Conservation (phyloP, 2,888 invertebrate species). For the Trissolcus japonicus region DNA sequence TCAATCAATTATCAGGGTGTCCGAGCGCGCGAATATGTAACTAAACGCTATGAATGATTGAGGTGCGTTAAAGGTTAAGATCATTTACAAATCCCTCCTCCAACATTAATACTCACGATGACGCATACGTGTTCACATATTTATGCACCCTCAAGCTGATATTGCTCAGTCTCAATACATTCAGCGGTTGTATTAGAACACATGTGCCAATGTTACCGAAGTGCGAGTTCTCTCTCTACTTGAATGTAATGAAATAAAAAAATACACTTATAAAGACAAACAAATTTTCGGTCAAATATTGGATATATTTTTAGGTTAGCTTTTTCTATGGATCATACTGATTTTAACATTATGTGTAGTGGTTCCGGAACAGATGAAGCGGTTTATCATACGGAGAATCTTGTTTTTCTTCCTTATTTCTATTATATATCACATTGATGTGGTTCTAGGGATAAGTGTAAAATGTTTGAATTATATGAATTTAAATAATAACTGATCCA, state of each 20-base stretch:
- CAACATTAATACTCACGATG: constrained; percentile 68
- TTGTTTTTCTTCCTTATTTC: constrained; percentile 5
- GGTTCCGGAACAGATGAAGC: constrained; percentile 11
- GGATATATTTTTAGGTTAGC: constrained; percentile 28
- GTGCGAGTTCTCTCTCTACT: constrained; percentile 30
- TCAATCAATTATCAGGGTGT: constrained; percentile 37
- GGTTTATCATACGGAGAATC: constrained; percentile 12
- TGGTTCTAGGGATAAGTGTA: no score
- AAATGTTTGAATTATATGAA: no score
- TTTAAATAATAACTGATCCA: no score
- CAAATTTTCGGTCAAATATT: constrained; percentile 28
- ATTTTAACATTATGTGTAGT: constrained; percentile 25
- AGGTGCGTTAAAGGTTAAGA: constrained; percentile 66
- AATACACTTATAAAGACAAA: constrained; percentile 42
- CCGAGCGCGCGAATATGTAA: constrained; percentile 57
- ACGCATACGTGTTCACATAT: constrained; percentile 72
- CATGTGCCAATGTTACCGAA: constrained; percentile 49
- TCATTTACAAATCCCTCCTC: constrained; percentile 68
- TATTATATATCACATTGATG: constrained; percentile 4
- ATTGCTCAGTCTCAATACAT: constrained; percentile 65
- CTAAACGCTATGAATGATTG: constrained; percentile 70
- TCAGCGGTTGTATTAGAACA: constrained; percentile 69
- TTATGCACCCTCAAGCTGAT: constrained; percentile 69
- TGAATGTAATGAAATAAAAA: constrained; percentile 32
- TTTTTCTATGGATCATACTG: constrained; percentile 25